Percentiles rank a stretch among this genome's conserved stretches.
phyloP scores from a whole-genome alignment of 1,140 invertebrate species.

The Cephus cinctus region DNA sequence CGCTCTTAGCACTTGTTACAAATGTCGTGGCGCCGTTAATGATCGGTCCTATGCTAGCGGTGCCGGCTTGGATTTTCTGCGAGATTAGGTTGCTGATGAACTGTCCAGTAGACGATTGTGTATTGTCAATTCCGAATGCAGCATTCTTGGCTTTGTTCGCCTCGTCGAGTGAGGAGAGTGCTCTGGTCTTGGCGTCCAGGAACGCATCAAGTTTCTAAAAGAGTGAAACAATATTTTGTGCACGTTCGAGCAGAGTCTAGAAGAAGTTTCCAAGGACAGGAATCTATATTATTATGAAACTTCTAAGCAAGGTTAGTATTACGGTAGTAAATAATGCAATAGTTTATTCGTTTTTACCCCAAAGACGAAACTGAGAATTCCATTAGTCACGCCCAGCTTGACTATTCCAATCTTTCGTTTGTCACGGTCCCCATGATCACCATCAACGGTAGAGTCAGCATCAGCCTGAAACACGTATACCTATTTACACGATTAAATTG shows the following conservation, averaged over 20 bases:
- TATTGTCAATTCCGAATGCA: slow-evolving; percentile 66
- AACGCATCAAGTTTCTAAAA: slow-evolving; percentile 74
- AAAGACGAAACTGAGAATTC: slow-evolving; percentile 75
- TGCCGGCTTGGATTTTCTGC: slow-evolving; percentile 38
- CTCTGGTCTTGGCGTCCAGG: slow-evolving; percentile 71
- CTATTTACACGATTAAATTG: slow-evolving; percentile 24
- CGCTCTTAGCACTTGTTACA: slow-evolving; percentile 30
- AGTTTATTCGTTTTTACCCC: slow-evolving; percentile 63
- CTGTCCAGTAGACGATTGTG: slow-evolving; percentile 38
- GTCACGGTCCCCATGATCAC: slow-evolving; percentile 58
- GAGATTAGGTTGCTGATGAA: slow-evolving; percentile 41
- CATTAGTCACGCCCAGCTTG: slow-evolving; percentile 72
- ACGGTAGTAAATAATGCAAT: neutral
- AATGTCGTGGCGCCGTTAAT: slow-evolving; percentile 47
- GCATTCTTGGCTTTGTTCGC: slow-evolving; percentile 72
- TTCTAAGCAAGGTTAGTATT: neutral
- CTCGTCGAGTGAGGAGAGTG: slow-evolving; percentile 66
- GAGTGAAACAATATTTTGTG: neutral
- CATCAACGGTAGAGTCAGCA: slow-evolving; percentile 37
- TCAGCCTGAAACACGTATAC: slow-evolving; percentile 46
- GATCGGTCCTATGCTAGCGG: slow-evolving; percentile 41
- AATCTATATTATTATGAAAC: neutral
- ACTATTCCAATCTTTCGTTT: slow-evolving; percentile 71
- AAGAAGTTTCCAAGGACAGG: too few species aligned
- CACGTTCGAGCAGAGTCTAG: too few species aligned